phyloP scores from a whole-genome alignment of 2,797 vertebrate species.

The Hippocampus kuda region DNA sequence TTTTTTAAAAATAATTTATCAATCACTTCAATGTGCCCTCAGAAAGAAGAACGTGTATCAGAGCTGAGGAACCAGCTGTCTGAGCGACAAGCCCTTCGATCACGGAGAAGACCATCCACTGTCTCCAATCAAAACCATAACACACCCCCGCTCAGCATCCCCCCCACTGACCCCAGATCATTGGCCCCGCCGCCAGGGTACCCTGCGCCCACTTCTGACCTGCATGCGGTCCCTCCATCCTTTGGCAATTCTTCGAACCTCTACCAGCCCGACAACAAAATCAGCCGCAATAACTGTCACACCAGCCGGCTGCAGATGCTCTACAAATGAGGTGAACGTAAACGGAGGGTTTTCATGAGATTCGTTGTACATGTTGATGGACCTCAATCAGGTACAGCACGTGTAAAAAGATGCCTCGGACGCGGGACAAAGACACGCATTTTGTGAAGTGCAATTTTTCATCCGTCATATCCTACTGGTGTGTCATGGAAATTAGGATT shows the following conservation, averaged over 20 bases:
- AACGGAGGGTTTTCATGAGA: neutral
- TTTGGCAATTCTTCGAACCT: constrained; percentile 73
- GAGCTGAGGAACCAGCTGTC: constrained; percentile 86
- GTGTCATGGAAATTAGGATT: neutral
- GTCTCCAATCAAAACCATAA: constrained; percentile 71
- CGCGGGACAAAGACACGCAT: neutral
- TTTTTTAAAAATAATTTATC: neutral
- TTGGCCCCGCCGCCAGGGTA: constrained; percentile 68
- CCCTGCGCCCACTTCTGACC: constrained; percentile 59
- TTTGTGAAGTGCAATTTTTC: neutral
- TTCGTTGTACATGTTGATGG: neutral
- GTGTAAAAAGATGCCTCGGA: neutral
- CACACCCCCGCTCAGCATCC: constrained; percentile 47
- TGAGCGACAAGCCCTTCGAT: constrained; percentile 81
- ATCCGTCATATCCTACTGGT: neutral
- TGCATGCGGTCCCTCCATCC: constrained; percentile 68
- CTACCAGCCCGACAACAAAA: constrained; percentile 78
- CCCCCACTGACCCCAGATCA: constrained; percentile 67
- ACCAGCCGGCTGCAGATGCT: constrained; percentile 86
- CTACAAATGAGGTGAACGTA: constrained; percentile 71
- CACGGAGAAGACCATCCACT: constrained; percentile 72
- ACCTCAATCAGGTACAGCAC: neutral
- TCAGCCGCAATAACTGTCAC: constrained; percentile 84
- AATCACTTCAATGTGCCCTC: neutral
- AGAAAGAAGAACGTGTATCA: constrained; percentile 88